Evolutionary conservation across 2,888 invertebrate species (phyloP), one percentile per base, ranked within the genome.

Genomic region (Laspeyria flexula): DNA sequence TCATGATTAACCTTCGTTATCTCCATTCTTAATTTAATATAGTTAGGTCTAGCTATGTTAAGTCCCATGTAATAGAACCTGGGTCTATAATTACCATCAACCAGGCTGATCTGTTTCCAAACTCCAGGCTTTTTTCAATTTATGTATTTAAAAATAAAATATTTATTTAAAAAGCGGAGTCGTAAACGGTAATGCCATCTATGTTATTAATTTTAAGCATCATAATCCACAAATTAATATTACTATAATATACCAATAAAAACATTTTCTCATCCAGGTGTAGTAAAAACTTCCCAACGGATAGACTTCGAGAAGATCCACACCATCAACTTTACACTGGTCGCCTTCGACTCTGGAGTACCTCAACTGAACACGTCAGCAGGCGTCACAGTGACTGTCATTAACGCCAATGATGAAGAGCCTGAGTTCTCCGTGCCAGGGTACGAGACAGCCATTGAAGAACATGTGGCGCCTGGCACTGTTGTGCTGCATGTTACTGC

Each of bases 361-460:
- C 98, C 98, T 0, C 96, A 96, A 71, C 89, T 97, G 38, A 96
- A 96, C 2, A 93, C 97, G 0, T 93, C 95, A 0, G 97, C 98
- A 0, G 93, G 95, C 4, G 95, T 99, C 0, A 93, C 93, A 4
- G 96, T 98, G 0, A 94, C 94, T 5, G 93, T 99, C 1, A 90
- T 95, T 25, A 98, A 98, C 77, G 94, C 97, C 0, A 98, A 99
- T 71, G 98, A 98, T 73, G 97, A 97, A 76, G 95, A 96, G 75
- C 98, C 98, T 0, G 91, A 93, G 39, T 98, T 98, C 81, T 92
- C 93, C 0, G 93, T 94, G 55, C 85, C 88, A 12, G 85, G 88
- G 5, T 98, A 98, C 75, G 94, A 95, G 45, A 96, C 95, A 0
- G 93, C 93, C 0, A 93, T 98, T 0, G 89, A 94, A 0, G 98